phyloP scores from a whole-genome alignment of 2,113 vertebrate genomes.

The Apodemus sylvaticus region DNA sequence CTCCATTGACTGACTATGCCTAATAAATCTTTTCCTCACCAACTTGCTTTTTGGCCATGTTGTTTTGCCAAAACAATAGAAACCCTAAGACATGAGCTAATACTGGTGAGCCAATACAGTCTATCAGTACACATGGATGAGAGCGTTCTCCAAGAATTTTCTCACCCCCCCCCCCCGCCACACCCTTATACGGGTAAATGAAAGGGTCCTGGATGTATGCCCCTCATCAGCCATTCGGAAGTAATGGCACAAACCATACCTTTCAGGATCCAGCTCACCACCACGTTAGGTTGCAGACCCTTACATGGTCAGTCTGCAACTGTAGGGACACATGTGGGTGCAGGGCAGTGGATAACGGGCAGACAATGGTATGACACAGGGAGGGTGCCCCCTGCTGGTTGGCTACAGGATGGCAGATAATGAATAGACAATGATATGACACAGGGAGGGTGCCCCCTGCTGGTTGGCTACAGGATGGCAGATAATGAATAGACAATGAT shows the following conservation, averaged over 20 bases:
- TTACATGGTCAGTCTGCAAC: background rate
- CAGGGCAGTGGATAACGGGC: rapidly evolving
- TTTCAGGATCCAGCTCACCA: background rate
- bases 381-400: too few species aligned
- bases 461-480: too few species aligned
- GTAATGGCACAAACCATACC: background rate
- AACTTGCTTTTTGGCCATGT: background rate
- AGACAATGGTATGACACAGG: too few species aligned
- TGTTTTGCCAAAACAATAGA: background rate
- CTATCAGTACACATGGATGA: rapidly evolving
- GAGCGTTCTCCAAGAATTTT: background rate
- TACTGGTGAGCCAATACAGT: rapidly evolving
- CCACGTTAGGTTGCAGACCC: background rate
- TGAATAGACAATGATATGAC: too few species aligned
- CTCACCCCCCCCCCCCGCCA: background rate
- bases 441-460: too few species aligned
- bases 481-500: background rate
- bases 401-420: too few species aligned
- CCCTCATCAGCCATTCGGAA: background rate
- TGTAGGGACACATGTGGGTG: rapidly evolving
- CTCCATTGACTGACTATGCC: background rate
- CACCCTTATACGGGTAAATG: background rate
- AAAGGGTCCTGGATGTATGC: background rate
- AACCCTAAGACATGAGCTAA: background rate
- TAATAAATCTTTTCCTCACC: background rate